Percentiles rank a stretch among this genome's conserved stretches.
These are phyloP conservation scores for Procavia capensis DNA, from an alignment of 2,113 vertebrate genomes.

Conservation along the genomic window DNA sequence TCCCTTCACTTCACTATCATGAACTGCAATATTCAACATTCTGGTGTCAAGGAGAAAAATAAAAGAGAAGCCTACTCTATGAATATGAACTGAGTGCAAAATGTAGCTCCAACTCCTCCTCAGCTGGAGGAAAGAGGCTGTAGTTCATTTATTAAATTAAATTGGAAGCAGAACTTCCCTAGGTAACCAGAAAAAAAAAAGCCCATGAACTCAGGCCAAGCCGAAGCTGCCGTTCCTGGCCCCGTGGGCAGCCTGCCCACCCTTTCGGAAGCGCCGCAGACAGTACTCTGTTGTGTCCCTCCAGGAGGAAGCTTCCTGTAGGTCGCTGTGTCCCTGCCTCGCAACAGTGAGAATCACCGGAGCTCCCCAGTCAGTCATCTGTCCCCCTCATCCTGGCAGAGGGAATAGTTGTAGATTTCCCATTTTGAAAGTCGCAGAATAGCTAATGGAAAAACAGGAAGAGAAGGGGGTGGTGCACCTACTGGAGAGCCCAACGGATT, in stretches of 20 bases:
- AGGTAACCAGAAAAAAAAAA: neutral
- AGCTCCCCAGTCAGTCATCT: neutral
- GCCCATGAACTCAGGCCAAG: slow-evolving; percentile 52
- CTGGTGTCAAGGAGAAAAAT: neutral
- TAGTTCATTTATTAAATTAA: neutral
- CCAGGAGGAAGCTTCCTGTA: slow-evolving; percentile 67
- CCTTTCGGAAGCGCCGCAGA: slow-evolving; percentile 55
- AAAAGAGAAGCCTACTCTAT: neutral
- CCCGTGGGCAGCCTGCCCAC: slow-evolving; percentile 3
- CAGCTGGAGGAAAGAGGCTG: neutral
- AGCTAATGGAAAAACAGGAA: slow-evolving; percentile 57
- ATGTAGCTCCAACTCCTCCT: neutral
- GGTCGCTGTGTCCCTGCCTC: slow-evolving; percentile 46
- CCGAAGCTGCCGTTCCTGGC: neutral
- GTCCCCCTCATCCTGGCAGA: slow-evolving; percentile 47
- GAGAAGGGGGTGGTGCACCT: slow-evolving; percentile 8
- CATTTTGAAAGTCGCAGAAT: slow-evolving; percentile 28
- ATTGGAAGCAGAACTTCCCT: neutral
- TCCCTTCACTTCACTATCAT: neutral
- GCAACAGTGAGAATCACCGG: neutral
- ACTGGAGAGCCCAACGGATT: neutral
- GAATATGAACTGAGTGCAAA: neutral
- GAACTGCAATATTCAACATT: neutral
- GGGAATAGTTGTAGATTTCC: neutral
- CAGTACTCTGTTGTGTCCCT: slow-evolving; percentile 3